phyloP scores from a whole-genome alignment of 2,888 invertebrate species.

The Diadegma fenestrale region DNA sequence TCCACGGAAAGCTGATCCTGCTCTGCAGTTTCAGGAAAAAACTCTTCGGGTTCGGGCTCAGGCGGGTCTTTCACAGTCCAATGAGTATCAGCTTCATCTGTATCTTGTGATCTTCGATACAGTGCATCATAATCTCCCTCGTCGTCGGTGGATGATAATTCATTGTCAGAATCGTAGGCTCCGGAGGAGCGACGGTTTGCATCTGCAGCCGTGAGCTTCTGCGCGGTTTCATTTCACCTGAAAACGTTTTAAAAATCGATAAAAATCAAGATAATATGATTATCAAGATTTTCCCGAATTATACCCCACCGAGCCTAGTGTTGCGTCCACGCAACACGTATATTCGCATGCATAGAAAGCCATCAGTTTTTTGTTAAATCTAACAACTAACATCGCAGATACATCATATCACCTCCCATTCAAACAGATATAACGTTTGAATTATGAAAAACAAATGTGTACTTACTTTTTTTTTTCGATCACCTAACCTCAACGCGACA shows the following conservation, averaged over 20 bases:
- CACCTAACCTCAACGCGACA: background rate
- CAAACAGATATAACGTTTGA: conserved; percentile 3
- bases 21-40: too few species aligned
- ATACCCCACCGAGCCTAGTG: too few species aligned
- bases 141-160: background rate
- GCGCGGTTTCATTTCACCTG: background rate
- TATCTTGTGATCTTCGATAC: background rate
- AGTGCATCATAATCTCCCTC: background rate
- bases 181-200: background rate
- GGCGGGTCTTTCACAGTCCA: background rate
- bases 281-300: too few species aligned
- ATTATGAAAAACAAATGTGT: conserved; percentile 25
- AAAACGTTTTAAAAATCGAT: background rate
- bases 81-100: background rate
- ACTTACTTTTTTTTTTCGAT: conserved; percentile 9
- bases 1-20: too few species aligned
- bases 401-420: background rate
- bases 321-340: too few species aligned
- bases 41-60: too few species aligned
- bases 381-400: background rate
- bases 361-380: background rate
- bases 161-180: background rate
- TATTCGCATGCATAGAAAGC: background rate
- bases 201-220: background rate
- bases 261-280: background rate